Percentiles rank a stretch among this genome's conserved stretches.
phyloP scores from a whole-genome alignment of 2,113 vertebrate genomes.

The Bombycilla garrulus region DNA sequence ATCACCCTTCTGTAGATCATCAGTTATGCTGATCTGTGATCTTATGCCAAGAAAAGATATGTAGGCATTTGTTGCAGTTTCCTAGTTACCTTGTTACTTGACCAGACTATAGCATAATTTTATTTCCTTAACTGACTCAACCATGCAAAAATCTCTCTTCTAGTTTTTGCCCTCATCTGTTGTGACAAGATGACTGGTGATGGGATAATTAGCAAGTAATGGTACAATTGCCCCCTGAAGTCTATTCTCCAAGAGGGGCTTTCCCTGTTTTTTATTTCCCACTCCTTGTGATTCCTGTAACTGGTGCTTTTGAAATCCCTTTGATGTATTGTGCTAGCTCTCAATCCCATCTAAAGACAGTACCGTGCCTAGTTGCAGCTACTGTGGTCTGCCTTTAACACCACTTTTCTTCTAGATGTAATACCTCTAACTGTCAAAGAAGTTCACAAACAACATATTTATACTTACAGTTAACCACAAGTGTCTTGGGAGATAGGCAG shows the following conservation, averaged over 20 bases:
- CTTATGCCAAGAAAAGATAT: background rate
- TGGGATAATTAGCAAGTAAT: background rate
- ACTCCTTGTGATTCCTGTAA: background rate
- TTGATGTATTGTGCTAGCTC: background rate
- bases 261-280: background rate
- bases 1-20: background rate
- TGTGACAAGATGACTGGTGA: background rate
- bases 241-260: fast-evolving
- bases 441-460: background rate
- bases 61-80: background rate
- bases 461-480: background rate
- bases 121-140: background rate
- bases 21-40: background rate
- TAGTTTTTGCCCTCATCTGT: background rate
- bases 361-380: background rate
- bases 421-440: background rate
- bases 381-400: background rate
- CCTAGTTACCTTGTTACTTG: background rate
- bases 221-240: background rate
- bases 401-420: background rate
- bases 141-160: background rate
- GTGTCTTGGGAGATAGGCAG: background rate
- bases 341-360: background rate
- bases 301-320: background rate
- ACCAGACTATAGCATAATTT: background rate